These are phyloP conservation scores for Oconnorella tubifera DNA, from an alignment of 2,888 invertebrate species.

Conservation along the genomic window DNA sequence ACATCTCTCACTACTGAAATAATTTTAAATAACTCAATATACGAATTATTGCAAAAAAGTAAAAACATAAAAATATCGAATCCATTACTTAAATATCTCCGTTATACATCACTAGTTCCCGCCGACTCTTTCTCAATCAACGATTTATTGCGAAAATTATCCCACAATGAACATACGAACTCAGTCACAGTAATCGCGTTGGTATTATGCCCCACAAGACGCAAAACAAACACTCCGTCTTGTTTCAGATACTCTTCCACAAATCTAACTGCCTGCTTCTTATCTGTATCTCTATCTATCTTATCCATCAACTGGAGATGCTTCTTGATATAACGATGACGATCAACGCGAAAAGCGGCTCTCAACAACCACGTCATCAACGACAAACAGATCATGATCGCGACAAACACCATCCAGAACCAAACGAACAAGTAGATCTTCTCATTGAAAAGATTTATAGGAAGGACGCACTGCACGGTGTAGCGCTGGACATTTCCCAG, in stretches of 20 bases:
- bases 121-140: conserved; percentile 11
- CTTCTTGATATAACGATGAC: conserved; percentile 35
- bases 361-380: conserved; percentile 56
- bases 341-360: conserved; percentile 27
- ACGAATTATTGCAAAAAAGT: too few species aligned
- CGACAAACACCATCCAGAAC: conserved; percentile 59
- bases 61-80: too few species aligned
- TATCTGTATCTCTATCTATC: conserved; percentile 21
- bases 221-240: conserved; percentile 54
- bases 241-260: conserved; percentile 53
- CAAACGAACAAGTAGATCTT: conserved; percentile 59
- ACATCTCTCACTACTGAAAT: too few species aligned
- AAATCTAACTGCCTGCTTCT: conserved; percentile 40
- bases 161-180: conserved; percentile 53
- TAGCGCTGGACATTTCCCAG: conserved; percentile 57
- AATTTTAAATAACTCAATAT: too few species aligned
- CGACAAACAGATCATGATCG: conserved; percentile 53
- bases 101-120: not conserved
- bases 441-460: conserved; percentile 44
- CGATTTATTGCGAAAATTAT: conserved; percentile 42
- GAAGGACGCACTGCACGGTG: conserved; percentile 56
- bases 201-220: conserved; percentile 55
- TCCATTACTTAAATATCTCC: too few species aligned
- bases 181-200: conserved; percentile 56
- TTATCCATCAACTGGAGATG: conserved; percentile 35